Conservation (phyloP, 2,113 vertebrate genomes). For the Astur gentilis region DNA sequence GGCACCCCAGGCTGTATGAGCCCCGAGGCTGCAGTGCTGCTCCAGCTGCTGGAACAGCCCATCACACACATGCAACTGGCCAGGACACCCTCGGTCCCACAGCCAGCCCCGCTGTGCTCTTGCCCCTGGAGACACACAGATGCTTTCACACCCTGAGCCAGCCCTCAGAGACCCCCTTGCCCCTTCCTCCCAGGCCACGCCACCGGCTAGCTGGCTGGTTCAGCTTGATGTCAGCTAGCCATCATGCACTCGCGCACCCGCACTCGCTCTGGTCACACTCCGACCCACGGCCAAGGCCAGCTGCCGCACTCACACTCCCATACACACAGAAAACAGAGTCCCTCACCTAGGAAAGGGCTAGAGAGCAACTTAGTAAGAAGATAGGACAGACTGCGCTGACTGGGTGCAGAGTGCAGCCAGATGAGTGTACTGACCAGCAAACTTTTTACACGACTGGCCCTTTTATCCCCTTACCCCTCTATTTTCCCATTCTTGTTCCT, state of each 20-base stretch:
- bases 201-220: not conserved
- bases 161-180: not conserved
- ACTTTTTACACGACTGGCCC: not conserved
- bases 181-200: not conserved
- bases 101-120: not conserved
- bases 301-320: not conserved
- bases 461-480: not conserved
- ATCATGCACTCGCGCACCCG: no score
- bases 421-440: not conserved
- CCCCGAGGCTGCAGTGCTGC: not conserved
- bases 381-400: not conserved
- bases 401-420: not conserved
- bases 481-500: not conserved
- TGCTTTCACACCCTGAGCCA: not conserved
- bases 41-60: not conserved
- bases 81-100: not conserved
- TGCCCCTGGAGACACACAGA: not conserved
- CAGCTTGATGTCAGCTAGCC: not conserved
- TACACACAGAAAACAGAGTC: not conserved
- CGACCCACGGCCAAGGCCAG: not conserved
- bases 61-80: not conserved
- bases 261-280: fast-evolving
- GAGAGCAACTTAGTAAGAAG: not conserved
- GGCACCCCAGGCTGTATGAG: not conserved
- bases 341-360: no score